phyloP scores from a whole-genome alignment of 2,797 vertebrate species.

The Loris lydekkerianus region DNA sequence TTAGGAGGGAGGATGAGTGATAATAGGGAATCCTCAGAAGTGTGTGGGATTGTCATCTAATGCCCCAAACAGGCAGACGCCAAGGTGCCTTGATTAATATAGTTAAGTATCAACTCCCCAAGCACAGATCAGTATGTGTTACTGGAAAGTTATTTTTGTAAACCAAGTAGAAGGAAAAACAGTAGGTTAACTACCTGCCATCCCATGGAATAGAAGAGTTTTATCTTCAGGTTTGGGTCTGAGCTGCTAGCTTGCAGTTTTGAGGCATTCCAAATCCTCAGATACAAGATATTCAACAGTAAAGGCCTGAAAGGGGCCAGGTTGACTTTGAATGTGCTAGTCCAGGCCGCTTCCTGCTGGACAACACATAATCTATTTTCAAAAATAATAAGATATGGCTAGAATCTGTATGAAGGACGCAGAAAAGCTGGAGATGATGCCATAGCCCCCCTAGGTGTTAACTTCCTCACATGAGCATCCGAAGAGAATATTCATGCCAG shows the following conservation, averaged over 20 bases:
- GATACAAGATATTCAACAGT: conserved; percentile 53
- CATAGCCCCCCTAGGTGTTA: not conserved
- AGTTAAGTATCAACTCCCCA: conserved; percentile 51
- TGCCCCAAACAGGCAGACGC: not conserved
- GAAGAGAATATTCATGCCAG: not conserved
- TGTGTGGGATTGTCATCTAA: conserved; percentile 15
- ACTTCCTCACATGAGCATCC: not conserved
- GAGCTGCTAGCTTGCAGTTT: not conserved
- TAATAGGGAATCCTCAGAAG: not conserved
- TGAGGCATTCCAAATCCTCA: not conserved
- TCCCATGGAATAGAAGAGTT: not conserved
- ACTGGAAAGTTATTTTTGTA: conserved; percentile 75
- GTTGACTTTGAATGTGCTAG: not conserved
- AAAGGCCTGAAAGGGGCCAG: conserved; percentile 37
- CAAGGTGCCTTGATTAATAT: conserved; percentile 43
- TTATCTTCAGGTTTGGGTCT: not conserved
- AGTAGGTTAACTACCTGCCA: conserved; percentile 17
- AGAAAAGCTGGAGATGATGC: conserved; percentile 13
- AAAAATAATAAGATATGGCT: conserved; percentile 56
- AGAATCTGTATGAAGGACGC: conserved; percentile 35
- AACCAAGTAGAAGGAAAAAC: conserved; percentile 74
- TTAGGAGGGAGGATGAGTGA: conserved; percentile 8
- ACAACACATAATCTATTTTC: conserved; percentile 55
- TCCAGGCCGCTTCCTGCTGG: not conserved
- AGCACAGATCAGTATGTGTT: conserved; percentile 44